phyloP scores from a whole-genome alignment of 2,113 vertebrate species.

The Prinia subflava region DNA sequence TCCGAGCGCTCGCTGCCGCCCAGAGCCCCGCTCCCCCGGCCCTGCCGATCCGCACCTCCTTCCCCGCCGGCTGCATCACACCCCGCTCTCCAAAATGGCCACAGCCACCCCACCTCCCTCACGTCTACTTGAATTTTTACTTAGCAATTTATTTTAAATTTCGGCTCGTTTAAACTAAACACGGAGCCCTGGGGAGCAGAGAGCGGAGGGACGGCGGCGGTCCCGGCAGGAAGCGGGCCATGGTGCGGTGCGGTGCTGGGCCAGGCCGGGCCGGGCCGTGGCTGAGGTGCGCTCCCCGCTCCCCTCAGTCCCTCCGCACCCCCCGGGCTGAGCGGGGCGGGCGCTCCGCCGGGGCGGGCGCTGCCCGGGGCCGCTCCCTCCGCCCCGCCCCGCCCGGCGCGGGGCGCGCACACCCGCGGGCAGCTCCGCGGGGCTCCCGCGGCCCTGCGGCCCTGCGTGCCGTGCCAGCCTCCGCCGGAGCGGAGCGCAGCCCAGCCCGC shows the following conservation, averaged over 20 bases:
- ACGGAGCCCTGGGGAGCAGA: not conserved
- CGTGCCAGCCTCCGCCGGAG: too few relatives aligned
- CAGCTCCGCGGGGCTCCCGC: not conserved
- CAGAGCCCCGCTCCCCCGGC: not conserved
- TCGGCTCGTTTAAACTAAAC: not conserved
- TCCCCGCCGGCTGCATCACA: fast-evolving
- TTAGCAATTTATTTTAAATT: too few relatives aligned
- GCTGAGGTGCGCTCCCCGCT: too few relatives aligned
- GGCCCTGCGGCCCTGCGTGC: too few relatives aligned
- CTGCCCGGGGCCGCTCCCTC: too few relatives aligned
- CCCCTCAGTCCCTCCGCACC: not conserved
- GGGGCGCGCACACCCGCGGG: too few relatives aligned
- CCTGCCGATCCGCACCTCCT: fast-evolving
- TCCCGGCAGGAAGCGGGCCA: not conserved
- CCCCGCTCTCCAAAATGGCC: not conserved
- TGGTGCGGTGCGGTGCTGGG: too few relatives aligned
- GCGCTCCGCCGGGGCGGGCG: not conserved
- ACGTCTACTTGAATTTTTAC: not conserved
- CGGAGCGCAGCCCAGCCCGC: not conserved
- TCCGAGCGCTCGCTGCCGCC: fast-evolving
- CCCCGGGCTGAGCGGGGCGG: not conserved
- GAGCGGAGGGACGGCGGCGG: not conserved
- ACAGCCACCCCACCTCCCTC: not conserved
- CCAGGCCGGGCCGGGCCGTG: too few relatives aligned
- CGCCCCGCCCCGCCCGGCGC: too few relatives aligned